Conservation (phyloP, 1,140 invertebrate genomes). For the Meteorus sp. region DNA sequence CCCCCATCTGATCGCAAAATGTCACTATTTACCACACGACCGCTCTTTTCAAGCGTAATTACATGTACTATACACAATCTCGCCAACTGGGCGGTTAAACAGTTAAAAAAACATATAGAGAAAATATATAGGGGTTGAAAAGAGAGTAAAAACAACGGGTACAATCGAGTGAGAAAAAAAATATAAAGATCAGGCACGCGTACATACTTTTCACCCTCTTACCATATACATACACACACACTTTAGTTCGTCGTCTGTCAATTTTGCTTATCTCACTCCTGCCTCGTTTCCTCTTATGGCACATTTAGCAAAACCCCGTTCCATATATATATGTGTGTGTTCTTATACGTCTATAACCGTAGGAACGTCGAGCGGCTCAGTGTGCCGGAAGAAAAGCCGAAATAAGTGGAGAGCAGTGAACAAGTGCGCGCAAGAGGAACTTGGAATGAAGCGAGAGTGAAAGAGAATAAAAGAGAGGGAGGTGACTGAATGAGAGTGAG, state of each 20-base stretch:
- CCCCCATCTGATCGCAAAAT: too few species aligned
- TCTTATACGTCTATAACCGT: slow-evolving; percentile 1
- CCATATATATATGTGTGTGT: background rate
- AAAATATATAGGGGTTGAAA: too few species aligned
- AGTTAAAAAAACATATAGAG: too few species aligned
- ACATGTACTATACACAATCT: too few species aligned
- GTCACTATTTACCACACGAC: too few species aligned
- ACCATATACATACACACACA: too few species aligned
- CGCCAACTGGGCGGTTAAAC: too few species aligned
- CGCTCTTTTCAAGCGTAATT: too few species aligned
- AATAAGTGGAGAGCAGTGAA: slow-evolving; percentile 22
- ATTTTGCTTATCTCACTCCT: slow-evolving; percentile 28
- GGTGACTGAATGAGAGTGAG: too few species aligned
- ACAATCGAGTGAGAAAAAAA: background rate
- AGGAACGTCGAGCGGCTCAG: slow-evolving; percentile 4
- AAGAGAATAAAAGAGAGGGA: too few species aligned
- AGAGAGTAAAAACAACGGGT: slow-evolving; percentile 3
- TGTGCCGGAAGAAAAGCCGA: slow-evolving; percentile 16
- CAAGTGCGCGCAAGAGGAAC: background rate
- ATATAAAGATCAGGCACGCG: slow-evolving; percentile 16
- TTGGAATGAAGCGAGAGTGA: too few species aligned
- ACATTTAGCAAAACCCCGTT: slow-evolving; percentile 6
- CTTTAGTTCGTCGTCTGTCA: slow-evolving; percentile 29
- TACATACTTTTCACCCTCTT: slow-evolving; percentile 14
- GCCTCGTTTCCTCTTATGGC: background rate